Evolutionary conservation across 1,140 invertebrate genomes (phyloP), one percentile per base, ranked within the genome.

Genomic region (Panagrolaimus sp.): DNA sequence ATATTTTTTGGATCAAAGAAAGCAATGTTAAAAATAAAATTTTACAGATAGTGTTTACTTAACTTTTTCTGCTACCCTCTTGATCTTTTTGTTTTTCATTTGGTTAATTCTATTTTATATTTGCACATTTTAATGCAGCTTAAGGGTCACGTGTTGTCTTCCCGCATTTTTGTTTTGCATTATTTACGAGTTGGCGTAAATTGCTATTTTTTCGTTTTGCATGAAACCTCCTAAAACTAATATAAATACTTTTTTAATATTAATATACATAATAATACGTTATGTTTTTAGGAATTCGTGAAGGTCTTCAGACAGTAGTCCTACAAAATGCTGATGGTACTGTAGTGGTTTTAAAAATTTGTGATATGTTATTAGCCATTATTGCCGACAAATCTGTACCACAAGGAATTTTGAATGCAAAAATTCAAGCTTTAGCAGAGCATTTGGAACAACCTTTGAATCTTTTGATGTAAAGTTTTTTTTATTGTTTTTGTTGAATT

Each of bases 271-370:
- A 26, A 12, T 52, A 52, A 58, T 21, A 21, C 52, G 1, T 17
- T 12, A n/a, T 10, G 2, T 12, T 58, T 55, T 58, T 58, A 58
- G 52, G 52, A 1, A 21, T 58, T n/a, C 12, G n/a, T 3, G 52
- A 58, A 58, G 52, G 28, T n/a, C 52, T 58, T 58, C 52, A 58
- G 17, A 58, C 21, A 21, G 21, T 26, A 12, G 52, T 58, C 17
- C 17, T 58, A 28, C 52, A 58, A n/a, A 58, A 58, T 28, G 28
- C 52, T 21, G 52, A 58, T 26, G 52, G 52, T 10, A 58, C 52
- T 28, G n/a, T 58, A 12, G 28, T 58, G 0, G 52, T 58, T n/a
- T 10, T 58, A 4, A 58, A 58, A 28, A 58, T 58, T 28, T 26
- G 52, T 28, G 52, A 58, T 12, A 58, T 58, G 52, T 58, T n/a